Evolutionary conservation across 1,140 invertebrate genomes (phyloP).

Genomic region (Sitodiplosis mosellana): DNA sequence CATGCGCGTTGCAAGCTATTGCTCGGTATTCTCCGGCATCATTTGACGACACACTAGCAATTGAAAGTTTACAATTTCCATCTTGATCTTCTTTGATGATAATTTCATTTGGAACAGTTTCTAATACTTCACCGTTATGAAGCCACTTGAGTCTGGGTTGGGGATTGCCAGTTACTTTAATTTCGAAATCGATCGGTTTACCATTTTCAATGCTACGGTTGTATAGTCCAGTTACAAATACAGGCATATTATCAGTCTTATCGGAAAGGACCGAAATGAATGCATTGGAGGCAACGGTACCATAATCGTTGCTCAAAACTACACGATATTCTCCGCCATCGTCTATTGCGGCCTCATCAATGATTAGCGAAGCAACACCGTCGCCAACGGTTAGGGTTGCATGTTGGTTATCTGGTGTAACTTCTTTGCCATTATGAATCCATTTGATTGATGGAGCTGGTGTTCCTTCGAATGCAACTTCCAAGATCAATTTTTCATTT

Average conservation of each 20-base stretch:
- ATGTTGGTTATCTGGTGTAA: conserved; percentile 12
- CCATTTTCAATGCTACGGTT: conserved; percentile 34
- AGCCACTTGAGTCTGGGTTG: conserved; percentile 65
- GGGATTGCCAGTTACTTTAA: conserved; percentile 70
- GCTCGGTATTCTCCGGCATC: conserved; percentile 89
- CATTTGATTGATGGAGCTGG: neutral
- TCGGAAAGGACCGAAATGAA: conserved; percentile 31
- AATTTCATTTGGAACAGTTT: conserved; percentile 48
- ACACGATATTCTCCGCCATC: conserved; percentile 64
- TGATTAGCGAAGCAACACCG: conserved; percentile 50
- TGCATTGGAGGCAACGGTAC: conserved; percentile 2
- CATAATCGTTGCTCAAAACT: conserved; percentile 55
- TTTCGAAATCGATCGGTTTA: conserved; percentile 52
- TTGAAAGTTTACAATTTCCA: conserved; percentile 33
- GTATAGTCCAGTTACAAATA: conserved; percentile 44
- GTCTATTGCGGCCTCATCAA: conserved; percentile 42
- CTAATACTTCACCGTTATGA: conserved; percentile 59
- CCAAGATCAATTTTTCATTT: conserved; percentile 24
- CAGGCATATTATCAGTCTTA: conserved; percentile 54
- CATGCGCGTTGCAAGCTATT: conserved; percentile 72
- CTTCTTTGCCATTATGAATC: neutral
- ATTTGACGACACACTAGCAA: conserved; percentile 60
- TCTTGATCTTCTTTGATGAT: conserved; percentile 35
- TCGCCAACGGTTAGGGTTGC: conserved; percentile 46
- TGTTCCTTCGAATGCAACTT: neutral